Conservation (phyloP, 2,113 vertebrate species). For the Calidris pugnax region DNA sequence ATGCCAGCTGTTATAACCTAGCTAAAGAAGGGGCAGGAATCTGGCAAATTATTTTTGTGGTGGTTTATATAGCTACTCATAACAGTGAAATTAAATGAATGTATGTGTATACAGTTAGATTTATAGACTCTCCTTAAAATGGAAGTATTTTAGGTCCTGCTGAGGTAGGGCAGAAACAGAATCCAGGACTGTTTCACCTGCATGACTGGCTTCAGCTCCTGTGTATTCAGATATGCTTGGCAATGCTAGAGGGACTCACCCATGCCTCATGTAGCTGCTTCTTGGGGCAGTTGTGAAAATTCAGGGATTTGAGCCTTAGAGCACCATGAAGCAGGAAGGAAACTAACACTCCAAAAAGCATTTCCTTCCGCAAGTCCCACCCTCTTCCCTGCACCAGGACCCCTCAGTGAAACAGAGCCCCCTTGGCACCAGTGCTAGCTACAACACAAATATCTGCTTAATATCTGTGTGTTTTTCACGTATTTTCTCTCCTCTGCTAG, state of each 20-base stretch:
- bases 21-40: not conserved
- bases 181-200: not conserved
- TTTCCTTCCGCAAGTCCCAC: not conserved
- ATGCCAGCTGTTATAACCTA: not conserved
- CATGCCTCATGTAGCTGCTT: not conserved
- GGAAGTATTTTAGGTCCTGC: not conserved
- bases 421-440: not conserved
- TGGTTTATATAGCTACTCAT: not conserved
- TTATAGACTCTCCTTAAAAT: conserved; percentile 2
- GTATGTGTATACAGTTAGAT: not conserved
- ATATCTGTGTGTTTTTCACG: not conserved
- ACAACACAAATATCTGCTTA: not conserved
- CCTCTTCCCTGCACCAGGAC: not conserved
- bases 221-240: not conserved
- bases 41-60: not conserved
- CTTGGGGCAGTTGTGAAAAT: not conserved
- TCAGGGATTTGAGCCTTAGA: not conserved
- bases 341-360: not conserved
- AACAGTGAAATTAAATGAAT: conserved; percentile 26
- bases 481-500: not conserved
- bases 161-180: not conserved
- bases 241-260: not conserved
- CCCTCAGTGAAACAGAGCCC: not conserved
- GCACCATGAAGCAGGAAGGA: not conserved
- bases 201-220: not conserved